Evolutionary conservation across 1,140 invertebrate genomes (phyloP).

Genomic region (Apis mellifera): DNA sequence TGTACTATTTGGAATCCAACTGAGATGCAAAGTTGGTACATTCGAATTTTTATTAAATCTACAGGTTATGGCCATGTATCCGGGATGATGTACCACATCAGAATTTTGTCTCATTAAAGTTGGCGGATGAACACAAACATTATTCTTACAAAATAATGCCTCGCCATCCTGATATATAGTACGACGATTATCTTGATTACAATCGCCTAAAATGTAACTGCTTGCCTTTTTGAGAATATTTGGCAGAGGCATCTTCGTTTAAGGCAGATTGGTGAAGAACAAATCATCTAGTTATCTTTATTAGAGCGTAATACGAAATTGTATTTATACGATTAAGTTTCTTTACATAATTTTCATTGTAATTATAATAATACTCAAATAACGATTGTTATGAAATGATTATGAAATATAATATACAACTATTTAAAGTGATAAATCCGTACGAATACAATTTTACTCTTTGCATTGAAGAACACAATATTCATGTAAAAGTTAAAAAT

Average conservation of each 20-base stretch:
- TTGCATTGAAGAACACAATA: background rate
- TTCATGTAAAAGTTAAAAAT: too few species aligned
- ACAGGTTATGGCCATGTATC: slow-evolving; percentile 93
- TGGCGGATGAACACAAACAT: slow-evolving; percentile 97
- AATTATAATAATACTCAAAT: background rate
- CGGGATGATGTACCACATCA: slow-evolving; percentile 93
- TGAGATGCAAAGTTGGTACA: slow-evolving; percentile 91
- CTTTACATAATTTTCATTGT: background rate
- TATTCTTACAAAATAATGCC: slow-evolving; percentile 94
- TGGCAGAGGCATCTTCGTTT: slow-evolving; percentile 86
- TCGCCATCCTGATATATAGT: slow-evolving; percentile 89
- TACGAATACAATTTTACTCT: background rate
- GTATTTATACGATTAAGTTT: background rate
- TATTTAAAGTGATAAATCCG: background rate
- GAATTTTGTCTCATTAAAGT: slow-evolving; percentile 89
- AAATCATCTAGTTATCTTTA: slow-evolving; percentile 39
- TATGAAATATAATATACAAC: background rate
- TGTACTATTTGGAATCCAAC: slow-evolving; percentile 96
- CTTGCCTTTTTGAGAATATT: slow-evolving; percentile 89
- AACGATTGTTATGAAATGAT: background rate
- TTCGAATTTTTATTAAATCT: slow-evolving; percentile 88
- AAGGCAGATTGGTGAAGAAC: background rate
- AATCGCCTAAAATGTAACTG: slow-evolving; percentile 89
- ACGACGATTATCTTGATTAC: slow-evolving; percentile 76
- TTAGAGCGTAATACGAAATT: background rate